phyloP scores from a whole-genome alignment of 2,113 vertebrate species.

The Aepyceros melampus region DNA sequence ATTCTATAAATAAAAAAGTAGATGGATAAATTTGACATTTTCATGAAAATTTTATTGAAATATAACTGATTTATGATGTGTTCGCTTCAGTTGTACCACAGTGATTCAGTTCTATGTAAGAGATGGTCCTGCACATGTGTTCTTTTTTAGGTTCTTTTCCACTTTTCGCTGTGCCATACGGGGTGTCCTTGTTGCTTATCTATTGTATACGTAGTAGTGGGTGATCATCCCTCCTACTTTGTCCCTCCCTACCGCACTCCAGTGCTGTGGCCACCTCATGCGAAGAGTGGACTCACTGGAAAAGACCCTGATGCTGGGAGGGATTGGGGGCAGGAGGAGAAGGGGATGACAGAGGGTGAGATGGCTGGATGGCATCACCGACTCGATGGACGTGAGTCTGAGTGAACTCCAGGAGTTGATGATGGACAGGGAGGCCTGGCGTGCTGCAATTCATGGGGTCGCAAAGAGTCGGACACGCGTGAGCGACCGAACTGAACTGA shows the following conservation, averaged over 20 bases:
- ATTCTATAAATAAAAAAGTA: background rate
- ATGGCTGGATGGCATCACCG: too few species aligned
- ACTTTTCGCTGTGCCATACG: background rate
- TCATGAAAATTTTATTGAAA: background rate
- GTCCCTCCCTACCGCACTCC: background rate
- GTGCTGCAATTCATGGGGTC: accelerated
- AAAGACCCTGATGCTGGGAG: too few species aligned
- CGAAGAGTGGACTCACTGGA: too few species aligned
- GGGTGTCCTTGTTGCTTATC: background rate
- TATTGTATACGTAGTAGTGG: background rate
- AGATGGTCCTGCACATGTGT: background rate
- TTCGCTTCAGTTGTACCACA: background rate
- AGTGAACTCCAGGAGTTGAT: too few species aligned
- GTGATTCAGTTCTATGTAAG: background rate
- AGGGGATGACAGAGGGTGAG: too few species aligned
- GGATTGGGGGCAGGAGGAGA: too few species aligned
- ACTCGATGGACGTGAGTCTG: too few species aligned
- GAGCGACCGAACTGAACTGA: too few species aligned
- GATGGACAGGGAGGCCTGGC: too few species aligned
- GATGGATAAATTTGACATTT: background rate
- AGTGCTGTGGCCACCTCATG: too few species aligned
- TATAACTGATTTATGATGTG: background rate
- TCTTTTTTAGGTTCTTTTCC: background rate
- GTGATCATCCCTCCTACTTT: background rate
- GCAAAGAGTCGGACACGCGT: accelerated